phyloP scores from a whole-genome alignment of 1,140 invertebrate species.

The Lamellibrachia luymesi region DNA sequence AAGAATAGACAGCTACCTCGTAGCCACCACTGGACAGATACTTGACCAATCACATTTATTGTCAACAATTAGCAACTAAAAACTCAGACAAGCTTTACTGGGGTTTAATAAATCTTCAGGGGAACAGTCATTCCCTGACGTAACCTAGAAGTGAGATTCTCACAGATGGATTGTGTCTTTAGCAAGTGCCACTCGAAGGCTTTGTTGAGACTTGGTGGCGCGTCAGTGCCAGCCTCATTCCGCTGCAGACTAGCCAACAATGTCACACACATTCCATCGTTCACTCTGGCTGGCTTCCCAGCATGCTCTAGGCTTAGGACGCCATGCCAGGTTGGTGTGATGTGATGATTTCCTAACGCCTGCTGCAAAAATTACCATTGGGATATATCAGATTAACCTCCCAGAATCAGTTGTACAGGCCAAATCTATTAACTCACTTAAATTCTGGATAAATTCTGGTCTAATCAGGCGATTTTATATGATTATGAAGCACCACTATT shows the following conservation, averaged over 20 bases:
- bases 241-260: neutral
- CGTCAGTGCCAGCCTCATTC: neutral
- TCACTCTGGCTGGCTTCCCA: conserved; percentile 14
- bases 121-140: neutral
- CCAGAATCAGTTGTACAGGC: too few relatives aligned
- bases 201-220: neutral
- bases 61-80: too few relatives aligned
- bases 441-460: too few relatives aligned
- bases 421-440: too few relatives aligned
- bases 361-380: neutral
- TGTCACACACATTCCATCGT: conserved; percentile 13
- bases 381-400: neutral
- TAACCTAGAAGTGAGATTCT: neutral
- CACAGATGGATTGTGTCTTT: neutral
- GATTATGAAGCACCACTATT: too few relatives aligned
- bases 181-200: neutral
- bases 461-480: too few relatives aligned
- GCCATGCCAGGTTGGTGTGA: neutral
- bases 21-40: too few relatives aligned
- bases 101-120: neutral
- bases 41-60: too few relatives aligned
- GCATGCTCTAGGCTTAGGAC: conserved; percentile 16
- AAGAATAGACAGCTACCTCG: too few relatives aligned
- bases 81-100: too few relatives aligned
- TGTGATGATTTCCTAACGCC: neutral